These are phyloP conservation scores for Meloidogyne exigua DNA, from an alignment of 1,140 invertebrate species.

Conservation along the genomic window DNA sequence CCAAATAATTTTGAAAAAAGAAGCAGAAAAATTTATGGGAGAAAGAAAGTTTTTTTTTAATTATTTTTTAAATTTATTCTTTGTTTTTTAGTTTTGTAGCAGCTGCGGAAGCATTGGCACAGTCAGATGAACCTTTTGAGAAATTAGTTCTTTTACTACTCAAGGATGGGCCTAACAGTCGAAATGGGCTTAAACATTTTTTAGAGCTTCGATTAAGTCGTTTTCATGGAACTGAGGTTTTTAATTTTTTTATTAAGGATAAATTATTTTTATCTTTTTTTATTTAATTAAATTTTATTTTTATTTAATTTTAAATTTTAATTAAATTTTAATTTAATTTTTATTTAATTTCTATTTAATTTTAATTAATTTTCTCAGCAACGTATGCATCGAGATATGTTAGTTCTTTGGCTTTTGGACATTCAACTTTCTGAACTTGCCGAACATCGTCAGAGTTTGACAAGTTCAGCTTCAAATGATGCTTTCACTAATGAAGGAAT, in stretches of 20 bases:
- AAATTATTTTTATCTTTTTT: background rate
- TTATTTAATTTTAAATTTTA: too few relatives aligned
- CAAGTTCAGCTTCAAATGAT: background rate
- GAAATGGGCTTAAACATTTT: slow-evolving; percentile 44
- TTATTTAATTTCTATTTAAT: too few relatives aligned
- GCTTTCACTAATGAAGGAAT: slow-evolving; percentile 1
- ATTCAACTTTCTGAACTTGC: slow-evolving; percentile 44
- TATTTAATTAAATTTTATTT: too few relatives aligned
- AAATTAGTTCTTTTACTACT: slow-evolving; percentile 39
- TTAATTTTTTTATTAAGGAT: too few relatives aligned
- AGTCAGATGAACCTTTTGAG: slow-evolving; percentile 48
- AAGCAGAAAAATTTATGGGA: slow-evolving; percentile 46
- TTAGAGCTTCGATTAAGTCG: slow-evolving; percentile 37
- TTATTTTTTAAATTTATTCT: background rate
- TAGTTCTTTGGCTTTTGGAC: slow-evolving; percentile 48
- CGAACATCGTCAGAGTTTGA: slow-evolving; percentile 32
- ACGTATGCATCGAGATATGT: slow-evolving; percentile 37
- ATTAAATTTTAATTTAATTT: too few relatives aligned
- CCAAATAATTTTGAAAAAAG: slow-evolving; percentile 47
- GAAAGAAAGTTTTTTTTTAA: slow-evolving; percentile 36
- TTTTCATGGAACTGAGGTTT: slow-evolving; percentile 25
- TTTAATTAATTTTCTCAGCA: slow-evolving; percentile 37
- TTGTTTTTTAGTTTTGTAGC: slow-evolving; percentile 32
- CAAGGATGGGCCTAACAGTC: slow-evolving; percentile 28
- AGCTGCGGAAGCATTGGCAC: slow-evolving; percentile 40